Conservation (phyloP, 2,888 invertebrate genomes). For the Keiferia lycopersicella region DNA sequence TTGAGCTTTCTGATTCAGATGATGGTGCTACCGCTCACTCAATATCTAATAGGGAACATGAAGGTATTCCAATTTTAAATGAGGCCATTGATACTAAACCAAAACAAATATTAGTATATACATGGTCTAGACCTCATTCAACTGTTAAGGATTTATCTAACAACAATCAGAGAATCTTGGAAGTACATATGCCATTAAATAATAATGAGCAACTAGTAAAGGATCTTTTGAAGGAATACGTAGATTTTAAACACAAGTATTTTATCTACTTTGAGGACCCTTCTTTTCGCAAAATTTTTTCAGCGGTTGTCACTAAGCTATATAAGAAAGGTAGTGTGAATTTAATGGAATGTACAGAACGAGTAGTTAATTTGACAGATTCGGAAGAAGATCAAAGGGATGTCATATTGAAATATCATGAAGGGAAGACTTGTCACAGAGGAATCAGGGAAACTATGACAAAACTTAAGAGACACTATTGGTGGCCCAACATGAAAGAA, state of each 20-base stretch:
- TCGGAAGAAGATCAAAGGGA: conserved; percentile 26
- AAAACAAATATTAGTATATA: conserved; percentile 19
- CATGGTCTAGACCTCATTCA: conserved; percentile 9
- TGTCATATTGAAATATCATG: conserved; percentile 28
- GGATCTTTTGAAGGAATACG: too few species aligned
- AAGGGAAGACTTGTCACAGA: conserved; percentile 29
- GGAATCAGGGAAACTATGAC: conserved; percentile 31
- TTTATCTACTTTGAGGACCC: too few species aligned
- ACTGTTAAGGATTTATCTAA: conserved; percentile 1
- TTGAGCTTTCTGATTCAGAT: not conserved
- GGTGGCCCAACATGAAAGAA: conserved; percentile 31
- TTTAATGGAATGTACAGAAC: conserved; percentile 23
- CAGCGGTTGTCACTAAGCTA: conserved; percentile 14
- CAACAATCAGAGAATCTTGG: not conserved
- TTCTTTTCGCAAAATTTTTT: conserved; percentile 23
- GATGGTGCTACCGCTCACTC: not conserved
- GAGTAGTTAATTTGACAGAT: conserved; percentile 17
- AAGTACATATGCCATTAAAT: conserved; percentile 5
- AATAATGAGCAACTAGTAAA: not conserved
- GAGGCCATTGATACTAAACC: conserved; percentile 10
- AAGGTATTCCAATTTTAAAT: conserved; percentile 17
- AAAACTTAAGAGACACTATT: conserved; percentile 29
- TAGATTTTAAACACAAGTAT: too few species aligned
- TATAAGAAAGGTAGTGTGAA: conserved; percentile 21
- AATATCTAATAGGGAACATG: conserved; percentile 1